These are phyloP conservation scores for Parapristionchus giblindavisi DNA, from an alignment of 2,888 invertebrate species.

Conservation along the genomic window DNA sequence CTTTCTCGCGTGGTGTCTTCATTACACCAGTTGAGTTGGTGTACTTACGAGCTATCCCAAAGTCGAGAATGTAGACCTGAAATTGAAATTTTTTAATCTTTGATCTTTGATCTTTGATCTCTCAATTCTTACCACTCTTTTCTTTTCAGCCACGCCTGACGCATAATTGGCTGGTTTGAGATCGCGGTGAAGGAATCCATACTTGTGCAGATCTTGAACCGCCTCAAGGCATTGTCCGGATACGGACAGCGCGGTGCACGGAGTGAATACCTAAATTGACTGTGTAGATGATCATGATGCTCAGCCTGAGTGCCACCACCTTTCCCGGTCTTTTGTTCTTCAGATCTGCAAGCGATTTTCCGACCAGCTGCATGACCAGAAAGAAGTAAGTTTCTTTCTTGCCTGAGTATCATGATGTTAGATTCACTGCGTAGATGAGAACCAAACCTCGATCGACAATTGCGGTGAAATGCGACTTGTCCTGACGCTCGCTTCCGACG, in stretches of 20 bases:
- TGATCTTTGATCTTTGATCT: too few relatives aligned
- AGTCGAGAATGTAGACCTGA: constrained; percentile 61
- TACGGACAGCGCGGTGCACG: constrained; percentile 54
- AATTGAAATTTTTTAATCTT: neutral
- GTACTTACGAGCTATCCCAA: constrained; percentile 60
- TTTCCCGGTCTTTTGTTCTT: constrained; percentile 50
- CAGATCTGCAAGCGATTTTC: constrained; percentile 55
- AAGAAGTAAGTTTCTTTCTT: constrained; percentile 48
- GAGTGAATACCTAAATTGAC: constrained; percentile 46
- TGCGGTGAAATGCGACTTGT: constrained; percentile 57
- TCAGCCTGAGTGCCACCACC: too few relatives aligned
- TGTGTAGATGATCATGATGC: too few relatives aligned
- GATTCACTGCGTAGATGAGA: neutral
- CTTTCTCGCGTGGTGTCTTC: constrained; percentile 50
- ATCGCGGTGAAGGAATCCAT: constrained; percentile 64
- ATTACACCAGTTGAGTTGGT: constrained; percentile 52
- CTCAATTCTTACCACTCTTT: constrained; percentile 17
- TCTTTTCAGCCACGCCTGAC: constrained; percentile 47
- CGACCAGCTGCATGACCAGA: constrained; percentile 62
- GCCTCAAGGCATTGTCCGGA: constrained; percentile 63
- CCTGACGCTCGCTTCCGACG: constrained; percentile 43
- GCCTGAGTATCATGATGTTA: constrained; percentile 15
- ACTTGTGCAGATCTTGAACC: constrained; percentile 59
- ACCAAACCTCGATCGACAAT: constrained; percentile 57
- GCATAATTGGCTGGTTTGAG: constrained; percentile 62